These are phyloP conservation scores for Bergia puertoricense DNA, from an alignment of 92 coral and sea anemone genomes.

Conservation along the genomic window DNA sequence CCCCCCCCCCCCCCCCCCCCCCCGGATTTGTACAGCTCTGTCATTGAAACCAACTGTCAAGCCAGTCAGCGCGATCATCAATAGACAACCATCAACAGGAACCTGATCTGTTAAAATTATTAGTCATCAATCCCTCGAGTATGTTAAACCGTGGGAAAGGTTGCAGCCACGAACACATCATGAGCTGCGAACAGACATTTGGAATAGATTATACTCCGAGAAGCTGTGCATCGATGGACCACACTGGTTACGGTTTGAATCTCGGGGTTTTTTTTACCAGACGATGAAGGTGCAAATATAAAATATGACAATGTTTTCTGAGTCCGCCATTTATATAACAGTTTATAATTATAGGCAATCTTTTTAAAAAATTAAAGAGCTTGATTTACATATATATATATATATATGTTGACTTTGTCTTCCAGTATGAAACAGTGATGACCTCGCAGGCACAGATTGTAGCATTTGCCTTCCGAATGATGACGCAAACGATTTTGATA, in stretches of 20 bases:
- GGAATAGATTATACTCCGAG: background rate
- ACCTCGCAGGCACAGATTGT: too few species aligned
- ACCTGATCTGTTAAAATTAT: conserved; percentile 38
- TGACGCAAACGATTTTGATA: too few species aligned
- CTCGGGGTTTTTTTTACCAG: background rate
- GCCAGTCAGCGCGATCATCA: background rate
- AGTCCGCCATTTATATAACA: too few species aligned
- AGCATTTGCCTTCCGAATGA: too few species aligned
- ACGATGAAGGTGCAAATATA: background rate
- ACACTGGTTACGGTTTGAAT: background rate
- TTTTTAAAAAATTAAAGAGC: too few species aligned
- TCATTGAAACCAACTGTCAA: conserved; percentile 12
- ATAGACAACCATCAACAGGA: background rate
- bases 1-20: too few species aligned
- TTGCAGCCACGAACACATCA: conserved; percentile 5
- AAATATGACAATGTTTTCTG: too few species aligned
- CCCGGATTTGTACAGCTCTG: background rate
- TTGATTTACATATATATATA: too few species aligned
- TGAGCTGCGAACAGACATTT: conserved; percentile 8
- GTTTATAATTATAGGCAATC: too few species aligned
- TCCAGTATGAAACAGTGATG: too few species aligned
- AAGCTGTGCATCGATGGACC: background rate
- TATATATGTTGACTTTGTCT: too few species aligned
- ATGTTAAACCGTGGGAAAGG: conserved; percentile 31
- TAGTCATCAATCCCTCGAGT: background rate